phyloP scores from a whole-genome alignment of 2,797 vertebrate species.

The Muraenolepis orangiensis region DNA sequence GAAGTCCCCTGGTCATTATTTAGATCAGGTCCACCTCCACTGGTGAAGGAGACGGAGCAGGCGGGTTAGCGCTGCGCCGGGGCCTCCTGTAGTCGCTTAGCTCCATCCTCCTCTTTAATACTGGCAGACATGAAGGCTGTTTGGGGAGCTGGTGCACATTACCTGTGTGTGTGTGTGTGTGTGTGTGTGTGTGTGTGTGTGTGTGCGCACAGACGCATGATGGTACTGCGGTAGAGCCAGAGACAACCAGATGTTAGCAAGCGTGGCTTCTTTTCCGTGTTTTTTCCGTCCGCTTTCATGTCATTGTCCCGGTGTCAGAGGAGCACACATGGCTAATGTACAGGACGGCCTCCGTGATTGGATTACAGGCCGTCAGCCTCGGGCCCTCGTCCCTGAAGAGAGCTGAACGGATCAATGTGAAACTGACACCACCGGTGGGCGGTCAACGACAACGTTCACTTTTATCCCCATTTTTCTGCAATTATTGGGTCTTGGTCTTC shows the following conservation, averaged over 20 bases:
- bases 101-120: conserved; percentile 42
- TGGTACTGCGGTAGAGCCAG: neutral
- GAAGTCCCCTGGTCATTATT: neutral
- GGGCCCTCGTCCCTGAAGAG: conserved; percentile 21
- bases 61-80: conserved; percentile 5
- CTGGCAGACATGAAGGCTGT: conserved; percentile 53
- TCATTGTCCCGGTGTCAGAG: neutral
- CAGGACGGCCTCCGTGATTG: conserved; percentile 32
- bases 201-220: neutral
- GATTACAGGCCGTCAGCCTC: conserved; percentile 47
- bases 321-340: neutral
- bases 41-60: neutral
- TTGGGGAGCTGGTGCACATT: conserved; percentile 47
- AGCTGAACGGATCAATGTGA: conserved; percentile 42
- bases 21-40: neutral
- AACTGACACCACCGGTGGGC: conserved; percentile 30
- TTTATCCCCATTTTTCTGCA: too few species aligned
- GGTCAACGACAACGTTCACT: too few species aligned
- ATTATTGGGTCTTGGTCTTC: too few species aligned
- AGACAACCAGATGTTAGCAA: neutral
- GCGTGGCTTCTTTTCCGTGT: neutral
- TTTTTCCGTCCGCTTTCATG: neutral
- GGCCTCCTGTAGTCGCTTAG: conserved; percentile 19
- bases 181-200: conserved; percentile 6
- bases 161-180: conserved; percentile 12